Base-by-base conservation (phyloP, 2,888 invertebrate species). In the Leptarthrus brevirostris region DNA sequence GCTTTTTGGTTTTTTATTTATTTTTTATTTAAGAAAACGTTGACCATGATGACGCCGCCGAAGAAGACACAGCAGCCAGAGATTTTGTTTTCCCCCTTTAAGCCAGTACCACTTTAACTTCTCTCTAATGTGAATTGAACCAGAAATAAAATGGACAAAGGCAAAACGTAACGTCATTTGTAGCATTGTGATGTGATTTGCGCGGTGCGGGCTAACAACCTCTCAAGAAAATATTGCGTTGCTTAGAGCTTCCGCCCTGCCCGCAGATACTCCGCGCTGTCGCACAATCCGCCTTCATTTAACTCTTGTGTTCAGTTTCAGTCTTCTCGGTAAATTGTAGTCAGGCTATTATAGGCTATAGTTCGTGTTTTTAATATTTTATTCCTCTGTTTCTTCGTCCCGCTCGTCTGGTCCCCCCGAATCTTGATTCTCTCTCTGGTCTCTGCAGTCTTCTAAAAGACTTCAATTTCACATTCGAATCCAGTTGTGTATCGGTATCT, bases 121-220 rank as follows among this genome's bases (percentile, higher is more conserved):
- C 40, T 52, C 69, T 52, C 44, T 69, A 52, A 49, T 52, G 69
- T 69, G 69, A 69, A 69, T 69, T 69, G 69, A 69, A 69, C 69
- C 52, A 69, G 69, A 69, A 69, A 69, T 69, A 69, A 69, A 66
- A 30, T 69, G 69, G 69, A 69, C 69, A 69, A 69, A 69, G 52
- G 47, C 64, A 47, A 16, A 49, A 52, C 69, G 69, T 69, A 49
- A 69, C 69, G 49, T 69, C 69, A 52, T 52, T 69, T 52, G 20
- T 52, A 16, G 69, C 69, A 69, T 69, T 58, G 40, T 69, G 52
- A 69, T 69, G 69, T 69, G 69, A 69, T 69, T 69, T 69, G 69
- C 69, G 69, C 69, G 69, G 52, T 52, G 69, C 69, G 69, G 69
- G 69, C 69, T 69, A 69, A 69, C 69, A 69, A 69, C 69, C 69